phyloP scores from a whole-genome alignment of 2,888 invertebrate genomes.

The Trachelus tabidus region DNA sequence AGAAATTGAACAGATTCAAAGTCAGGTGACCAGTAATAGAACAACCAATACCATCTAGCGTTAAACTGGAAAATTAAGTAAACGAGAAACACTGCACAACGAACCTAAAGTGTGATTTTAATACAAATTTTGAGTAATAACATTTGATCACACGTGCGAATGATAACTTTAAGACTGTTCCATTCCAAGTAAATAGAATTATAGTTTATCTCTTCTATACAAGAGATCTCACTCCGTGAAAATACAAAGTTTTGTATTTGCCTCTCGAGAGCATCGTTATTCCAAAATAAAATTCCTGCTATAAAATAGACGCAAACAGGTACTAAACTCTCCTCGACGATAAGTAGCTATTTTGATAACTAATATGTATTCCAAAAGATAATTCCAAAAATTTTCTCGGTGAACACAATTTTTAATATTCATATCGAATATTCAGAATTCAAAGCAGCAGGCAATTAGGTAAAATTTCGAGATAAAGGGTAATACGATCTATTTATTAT shows the following conservation, averaged over 20 bases:
- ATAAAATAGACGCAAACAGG: too few relatives aligned
- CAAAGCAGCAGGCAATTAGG: not conserved
- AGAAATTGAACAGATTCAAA: not conserved
- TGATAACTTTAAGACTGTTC: too few relatives aligned
- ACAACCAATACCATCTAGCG: not conserved
- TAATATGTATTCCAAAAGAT: not conserved
- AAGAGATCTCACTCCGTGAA: too few relatives aligned
- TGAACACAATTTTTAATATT: not conserved
- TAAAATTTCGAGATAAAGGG: not conserved
- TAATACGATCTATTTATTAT: not conserved
- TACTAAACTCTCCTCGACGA: not conserved
- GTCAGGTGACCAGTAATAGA: not conserved
- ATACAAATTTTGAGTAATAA: too few relatives aligned
- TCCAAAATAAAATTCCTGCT: not conserved
- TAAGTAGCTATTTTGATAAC: not conserved
- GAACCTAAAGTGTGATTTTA: too few relatives aligned
- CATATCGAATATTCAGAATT: not conserved
- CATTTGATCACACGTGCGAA: too few relatives aligned
- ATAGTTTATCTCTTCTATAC: too few relatives aligned
- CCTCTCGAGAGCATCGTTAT: not conserved
- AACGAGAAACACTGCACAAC: too few relatives aligned
- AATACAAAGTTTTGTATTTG: not conserved
- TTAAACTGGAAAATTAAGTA: not conserved
- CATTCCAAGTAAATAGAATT: too few relatives aligned
- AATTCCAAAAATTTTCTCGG: not conserved